Conservation (phyloP, 2,113 vertebrate genomes). For the Tapirus terrestris region DNA sequence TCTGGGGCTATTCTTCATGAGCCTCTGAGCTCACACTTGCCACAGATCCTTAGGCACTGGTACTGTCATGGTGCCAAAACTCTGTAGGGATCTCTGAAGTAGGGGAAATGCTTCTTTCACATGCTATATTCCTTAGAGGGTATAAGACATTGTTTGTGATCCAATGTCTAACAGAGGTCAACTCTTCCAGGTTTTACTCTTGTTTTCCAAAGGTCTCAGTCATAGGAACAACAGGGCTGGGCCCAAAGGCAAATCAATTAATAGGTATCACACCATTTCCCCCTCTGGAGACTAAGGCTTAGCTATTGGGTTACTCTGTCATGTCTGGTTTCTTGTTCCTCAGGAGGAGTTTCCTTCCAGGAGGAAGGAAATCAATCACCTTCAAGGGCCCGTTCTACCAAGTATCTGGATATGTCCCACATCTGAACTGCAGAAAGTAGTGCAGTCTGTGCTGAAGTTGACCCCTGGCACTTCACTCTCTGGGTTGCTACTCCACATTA, state of each 20-base stretch:
- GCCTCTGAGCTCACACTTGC: not conserved
- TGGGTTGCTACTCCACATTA: not conserved
- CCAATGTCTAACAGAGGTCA: not conserved
- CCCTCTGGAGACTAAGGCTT: not conserved
- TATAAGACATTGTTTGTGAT: rapidly evolving
- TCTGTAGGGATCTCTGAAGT: not conserved
- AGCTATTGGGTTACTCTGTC: not conserved
- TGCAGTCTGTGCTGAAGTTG: not conserved
- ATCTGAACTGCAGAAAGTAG: not conserved
- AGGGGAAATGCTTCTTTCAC: not conserved
- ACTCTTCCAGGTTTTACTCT: not conserved
- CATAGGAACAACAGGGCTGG: not conserved
- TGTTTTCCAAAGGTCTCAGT: not conserved
- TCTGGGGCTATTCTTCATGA: not conserved
- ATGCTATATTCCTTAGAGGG: rapidly evolving
- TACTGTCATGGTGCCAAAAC: not conserved
- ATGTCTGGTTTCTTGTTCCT: not conserved
- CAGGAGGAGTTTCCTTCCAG: not conserved
- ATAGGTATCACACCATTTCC: not conserved
- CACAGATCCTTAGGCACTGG: not conserved
- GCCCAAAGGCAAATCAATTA: not conserved
- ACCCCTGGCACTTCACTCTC: not conserved
- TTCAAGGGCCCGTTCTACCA: not conserved
- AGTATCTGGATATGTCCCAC: not conserved
- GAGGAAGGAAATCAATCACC: not conserved